A percentile compares a stretch with the other conserved stretches of the same genome.
Conservation (phyloP, 2,888 invertebrate species). For the Thymelicus acteon region DNA sequence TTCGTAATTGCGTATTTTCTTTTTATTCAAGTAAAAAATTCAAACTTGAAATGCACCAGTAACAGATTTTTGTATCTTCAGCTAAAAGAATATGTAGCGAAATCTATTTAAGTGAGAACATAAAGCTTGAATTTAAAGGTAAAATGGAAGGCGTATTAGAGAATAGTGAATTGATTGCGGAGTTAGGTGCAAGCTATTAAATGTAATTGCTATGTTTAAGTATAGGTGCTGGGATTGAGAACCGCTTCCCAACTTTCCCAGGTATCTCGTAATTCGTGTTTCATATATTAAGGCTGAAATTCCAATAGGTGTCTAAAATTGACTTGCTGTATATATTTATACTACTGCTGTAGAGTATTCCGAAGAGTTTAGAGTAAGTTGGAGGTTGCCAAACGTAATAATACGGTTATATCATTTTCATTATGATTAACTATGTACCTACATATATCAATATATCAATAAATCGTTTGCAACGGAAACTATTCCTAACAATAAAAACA, state of each 20-base stretch:
- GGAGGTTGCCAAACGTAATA: too few relatives aligned
- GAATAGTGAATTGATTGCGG: slow-evolving; percentile 32
- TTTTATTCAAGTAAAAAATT: too few relatives aligned
- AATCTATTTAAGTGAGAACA: slow-evolving; percentile 10
- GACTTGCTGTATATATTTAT: not conserved
- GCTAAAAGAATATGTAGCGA: slow-evolving; percentile 16
- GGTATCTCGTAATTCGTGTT: not conserved
- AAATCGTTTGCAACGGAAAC: too few relatives aligned
- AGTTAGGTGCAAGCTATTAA: slow-evolving; percentile 27
- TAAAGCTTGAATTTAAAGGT: slow-evolving; percentile 8
- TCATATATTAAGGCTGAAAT: not conserved
- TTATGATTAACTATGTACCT: too few relatives aligned
- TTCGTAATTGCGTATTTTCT: too few relatives aligned
- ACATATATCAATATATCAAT: too few relatives aligned
- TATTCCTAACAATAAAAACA: too few relatives aligned
- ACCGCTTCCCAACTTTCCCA: not conserved
- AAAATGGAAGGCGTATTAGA: slow-evolving; percentile 18
- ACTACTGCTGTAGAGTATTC: too few relatives aligned
- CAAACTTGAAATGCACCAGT: too few relatives aligned
- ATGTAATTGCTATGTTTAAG: slow-evolving; percentile 32
- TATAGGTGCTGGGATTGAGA: slow-evolving; percentile 3
- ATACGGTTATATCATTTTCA: too few relatives aligned
- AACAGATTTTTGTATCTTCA: not conserved
- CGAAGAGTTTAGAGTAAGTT: too few relatives aligned
- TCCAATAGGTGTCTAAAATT: too few relatives aligned